Evolutionary conservation across 2,888 invertebrate genomes (phyloP), one percentile per base, ranked within the genome.

Genomic region (Brachylomia viminalis): DNA sequence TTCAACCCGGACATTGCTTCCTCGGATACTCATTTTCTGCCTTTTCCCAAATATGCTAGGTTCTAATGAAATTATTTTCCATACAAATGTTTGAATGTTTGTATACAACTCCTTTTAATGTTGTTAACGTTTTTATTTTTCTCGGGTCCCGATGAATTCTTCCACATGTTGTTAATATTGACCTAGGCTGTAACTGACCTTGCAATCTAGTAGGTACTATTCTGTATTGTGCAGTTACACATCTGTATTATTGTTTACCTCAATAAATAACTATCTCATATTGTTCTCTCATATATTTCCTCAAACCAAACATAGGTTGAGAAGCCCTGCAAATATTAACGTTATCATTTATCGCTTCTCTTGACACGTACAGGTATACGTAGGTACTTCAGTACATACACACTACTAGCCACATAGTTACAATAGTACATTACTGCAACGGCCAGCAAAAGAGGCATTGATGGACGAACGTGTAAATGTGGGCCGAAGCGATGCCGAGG

Each of bases 281-380:
- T 64, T 66, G 45, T 80, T 67, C 56, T 49, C 23, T 58, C 58
- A 59, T 38, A 71, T 67, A 65, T 45, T 84, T 84, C 85, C 67
- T n/a, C 65, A 61, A 72, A 84, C 54, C 30, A 85, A 80, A 70
- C 70, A 79, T 27, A 61, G 38, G 27, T 59, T 84, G 75, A 72
- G 71, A 65, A 69, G 71, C 49, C 72, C 68, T 72, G 72, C 30
- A 72, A 85, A 85, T 45, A 83, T 69, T 72, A 66, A 30, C 61
- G 27, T 78, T 86, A 86, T 77, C 38, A 75, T 72, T 71, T 82
- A 61, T 38, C 49, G 58, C 15, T 59, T 66, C 68, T 70, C 49
- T 59, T 85, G 58, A 62, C 65, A 78, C 20, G n/a, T 33, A 23
- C 27, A 45, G 10, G n/a, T 17, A 64, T 11, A 64, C 67, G 65